Conservation (phyloP, 2,888 invertebrate species). For the Elgonia sp. region DNA sequence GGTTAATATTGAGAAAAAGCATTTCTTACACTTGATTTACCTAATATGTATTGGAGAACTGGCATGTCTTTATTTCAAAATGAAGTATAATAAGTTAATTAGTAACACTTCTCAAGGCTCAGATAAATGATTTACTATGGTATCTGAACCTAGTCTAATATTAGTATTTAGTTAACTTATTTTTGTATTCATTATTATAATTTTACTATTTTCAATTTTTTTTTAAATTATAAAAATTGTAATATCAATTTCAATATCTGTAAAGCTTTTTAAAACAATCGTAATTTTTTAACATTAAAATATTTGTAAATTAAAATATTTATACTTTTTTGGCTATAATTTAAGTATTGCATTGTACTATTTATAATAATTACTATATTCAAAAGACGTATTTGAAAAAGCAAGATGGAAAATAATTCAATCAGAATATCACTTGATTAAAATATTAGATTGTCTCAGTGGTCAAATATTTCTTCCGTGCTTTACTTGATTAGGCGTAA, state of each 20-base stretch:
- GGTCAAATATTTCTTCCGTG: constrained; percentile 35
- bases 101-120: background rate
- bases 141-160: constrained; percentile 5
- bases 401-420: background rate
- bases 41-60: background rate
- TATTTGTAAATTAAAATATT: too few species aligned
- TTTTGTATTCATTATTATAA: background rate
- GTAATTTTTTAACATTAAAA: background rate
- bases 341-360: background rate
- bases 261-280: background rate
- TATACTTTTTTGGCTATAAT: too few species aligned
- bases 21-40: too few species aligned
- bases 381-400: background rate
- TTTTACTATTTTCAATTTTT: background rate
- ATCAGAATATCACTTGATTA: background rate
- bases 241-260: background rate
- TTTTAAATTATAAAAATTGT: background rate
- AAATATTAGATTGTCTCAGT: background rate
- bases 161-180: background rate
- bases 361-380: background rate
- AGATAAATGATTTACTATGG: constrained; percentile 36
- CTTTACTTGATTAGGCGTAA: constrained; percentile 32
- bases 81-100: background rate
- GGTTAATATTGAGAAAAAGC: too few species aligned
- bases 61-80: background rate